Percentiles rank a stretch among this genome's conserved stretches.
These are phyloP conservation scores for Drosophila kanekoi DNA, from an alignment of 2,888 invertebrate genomes.

Conservation along the genomic window DNA sequence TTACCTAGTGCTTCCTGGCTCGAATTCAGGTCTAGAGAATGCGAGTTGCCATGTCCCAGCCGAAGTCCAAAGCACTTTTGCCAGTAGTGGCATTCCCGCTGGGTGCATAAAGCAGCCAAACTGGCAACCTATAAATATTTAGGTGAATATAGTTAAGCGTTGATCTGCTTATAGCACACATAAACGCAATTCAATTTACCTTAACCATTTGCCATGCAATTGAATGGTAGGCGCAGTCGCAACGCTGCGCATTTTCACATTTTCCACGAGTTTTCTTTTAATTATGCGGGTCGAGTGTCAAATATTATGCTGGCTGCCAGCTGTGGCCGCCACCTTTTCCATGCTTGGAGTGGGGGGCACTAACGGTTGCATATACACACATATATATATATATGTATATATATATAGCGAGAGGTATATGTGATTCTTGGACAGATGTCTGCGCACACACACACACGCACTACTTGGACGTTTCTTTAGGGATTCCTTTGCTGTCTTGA, in stretches of 20 bases:
- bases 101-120: background rate
- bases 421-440: constrained; percentile 50
- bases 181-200: constrained; percentile 1
- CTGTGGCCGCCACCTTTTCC: constrained; percentile 38
- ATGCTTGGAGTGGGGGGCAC: constrained; percentile 25
- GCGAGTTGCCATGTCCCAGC: too few species aligned
- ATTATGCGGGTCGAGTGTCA: constrained; percentile 70
- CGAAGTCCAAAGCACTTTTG: too few species aligned
- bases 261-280: constrained; percentile 56
- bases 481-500: constrained; percentile 64
- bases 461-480: constrained; percentile 25
- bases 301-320: constrained; percentile 75
- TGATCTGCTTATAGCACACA: too few species aligned
- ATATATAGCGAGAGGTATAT: constrained; percentile 12
- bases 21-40: too few species aligned
- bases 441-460: constrained; percentile 19
- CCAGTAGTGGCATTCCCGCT: constrained; percentile 5
- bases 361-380: constrained; percentile 38
- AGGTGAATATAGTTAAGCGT: too few species aligned
- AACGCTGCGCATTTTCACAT: constrained; percentile 34
- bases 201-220: constrained; percentile 26
- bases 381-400: background rate
- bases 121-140: too few species aligned
- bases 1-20: too few species aligned
- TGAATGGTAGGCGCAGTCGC: constrained; percentile 54